These are phyloP conservation scores for Balaeniceps rex DNA, from an alignment of 2,113 vertebrate species.

Conservation along the genomic window DNA sequence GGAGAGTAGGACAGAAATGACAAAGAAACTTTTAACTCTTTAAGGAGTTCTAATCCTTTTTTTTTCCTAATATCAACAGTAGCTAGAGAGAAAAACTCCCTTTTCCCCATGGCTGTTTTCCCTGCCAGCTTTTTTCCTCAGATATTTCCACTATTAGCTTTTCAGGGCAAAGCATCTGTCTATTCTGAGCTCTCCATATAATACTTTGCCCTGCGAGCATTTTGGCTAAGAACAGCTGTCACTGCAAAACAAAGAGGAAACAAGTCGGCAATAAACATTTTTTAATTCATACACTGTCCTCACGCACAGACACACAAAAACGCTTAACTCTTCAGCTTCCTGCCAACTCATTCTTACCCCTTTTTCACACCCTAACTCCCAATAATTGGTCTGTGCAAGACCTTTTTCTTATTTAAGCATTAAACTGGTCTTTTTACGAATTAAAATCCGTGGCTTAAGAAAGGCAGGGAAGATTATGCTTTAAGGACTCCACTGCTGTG, in stretches of 20 bases:
- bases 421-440: not conserved
- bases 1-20: not conserved
- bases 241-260: not conserved
- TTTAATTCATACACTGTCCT: not conserved
- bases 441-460: not conserved
- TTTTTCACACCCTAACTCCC: not conserved
- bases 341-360: not conserved
- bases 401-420: not conserved
- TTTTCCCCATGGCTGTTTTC: not conserved
- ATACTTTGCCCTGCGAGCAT: not conserved
- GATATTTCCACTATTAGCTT: not conserved
- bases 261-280: not conserved
- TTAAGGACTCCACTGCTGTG: not conserved
- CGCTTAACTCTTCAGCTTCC: not conserved
- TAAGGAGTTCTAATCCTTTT: not conserved
- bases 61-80: not conserved
- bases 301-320: not conserved
- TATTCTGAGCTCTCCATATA: not conserved
- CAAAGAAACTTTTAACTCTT: not conserved
- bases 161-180: not conserved
- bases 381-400: not conserved
- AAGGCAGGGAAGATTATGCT: not conserved
- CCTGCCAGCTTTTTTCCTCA: not conserved
- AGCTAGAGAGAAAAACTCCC: not conserved
- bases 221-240: not conserved